Percentiles rank a stretch among this genome's conserved stretches.
phyloP scores from a whole-genome alignment of 2,888 invertebrate genomes.

The Villa cingulata region DNA sequence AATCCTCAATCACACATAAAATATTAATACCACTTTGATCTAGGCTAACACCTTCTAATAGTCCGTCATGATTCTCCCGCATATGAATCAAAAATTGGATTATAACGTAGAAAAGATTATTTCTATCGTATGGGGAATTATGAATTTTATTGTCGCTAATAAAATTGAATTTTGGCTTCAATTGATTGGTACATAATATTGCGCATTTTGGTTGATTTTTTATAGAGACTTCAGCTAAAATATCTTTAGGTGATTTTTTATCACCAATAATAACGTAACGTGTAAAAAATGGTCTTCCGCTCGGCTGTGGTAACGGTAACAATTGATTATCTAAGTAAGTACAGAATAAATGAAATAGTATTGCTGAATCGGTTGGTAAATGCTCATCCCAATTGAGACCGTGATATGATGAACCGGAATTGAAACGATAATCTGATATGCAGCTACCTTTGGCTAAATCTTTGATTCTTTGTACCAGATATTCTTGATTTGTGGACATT shows the following conservation, averaged over 20 bases:
- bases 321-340: slow-evolving; percentile 76
- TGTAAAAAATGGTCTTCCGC: slow-evolving; percentile 46
- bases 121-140: slow-evolving; percentile 64
- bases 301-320: slow-evolving; percentile 50
- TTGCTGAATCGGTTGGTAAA: slow-evolving; percentile 74
- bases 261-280: slow-evolving; percentile 37
- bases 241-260: slow-evolving; percentile 32
- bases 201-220: slow-evolving; percentile 35
- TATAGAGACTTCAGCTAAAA: slow-evolving; percentile 22
- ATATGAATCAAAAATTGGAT: slow-evolving; percentile 68
- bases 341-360: slow-evolving; percentile 72
- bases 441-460: slow-evolving; percentile 73
- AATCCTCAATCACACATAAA: slow-evolving; percentile 60
- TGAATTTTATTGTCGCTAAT: slow-evolving; percentile 47
- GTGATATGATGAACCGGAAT: slow-evolving; percentile 58
- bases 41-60: slow-evolving; percentile 62
- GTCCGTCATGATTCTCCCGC: slow-evolving; percentile 55
- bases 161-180: slow-evolving; percentile 35
- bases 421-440: slow-evolving; percentile 81
- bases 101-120: slow-evolving; percentile 77
- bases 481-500: slow-evolving; percentile 70
- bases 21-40: slow-evolving; percentile 73
- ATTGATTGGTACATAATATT: slow-evolving; percentile 29
- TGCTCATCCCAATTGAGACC: slow-evolving; percentile 68
- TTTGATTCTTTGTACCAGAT: slow-evolving; percentile 63